Conservation (phyloP, 2,888 invertebrate genomes). For the Drosophila antonietae region DNA sequence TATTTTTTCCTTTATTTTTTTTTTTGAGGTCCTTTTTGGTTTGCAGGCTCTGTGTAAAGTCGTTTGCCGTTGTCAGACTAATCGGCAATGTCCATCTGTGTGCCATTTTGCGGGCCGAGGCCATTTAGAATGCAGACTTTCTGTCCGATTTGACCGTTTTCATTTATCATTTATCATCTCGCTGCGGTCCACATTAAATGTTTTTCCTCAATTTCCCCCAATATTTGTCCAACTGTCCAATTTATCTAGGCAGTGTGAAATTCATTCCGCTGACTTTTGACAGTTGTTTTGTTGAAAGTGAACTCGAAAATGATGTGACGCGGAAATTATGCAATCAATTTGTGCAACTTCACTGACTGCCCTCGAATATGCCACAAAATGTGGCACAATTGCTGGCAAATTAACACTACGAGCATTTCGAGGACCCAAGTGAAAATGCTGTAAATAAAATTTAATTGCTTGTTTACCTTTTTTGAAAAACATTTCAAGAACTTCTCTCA, state of each 20-base stretch:
- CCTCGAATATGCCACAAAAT: conserved; percentile 52
- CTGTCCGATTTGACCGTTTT: conserved; percentile 45
- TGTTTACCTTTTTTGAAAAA: conserved; percentile 10
- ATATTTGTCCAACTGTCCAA: conserved; percentile 38
- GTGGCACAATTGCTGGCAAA: conserved; percentile 29
- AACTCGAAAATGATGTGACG: conserved; percentile 65
- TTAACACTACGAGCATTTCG: conserved; percentile 41
- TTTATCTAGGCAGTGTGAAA: conserved; percentile 33
- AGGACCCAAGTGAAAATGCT: conserved; percentile 30
- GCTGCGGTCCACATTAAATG: conserved; percentile 67
- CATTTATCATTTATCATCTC: conserved; percentile 71
- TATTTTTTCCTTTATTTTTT: conserved; percentile 5
- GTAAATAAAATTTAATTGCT: conserved; percentile 16
- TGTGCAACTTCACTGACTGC: conserved; percentile 66
- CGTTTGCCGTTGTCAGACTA: conserved; percentile 49
- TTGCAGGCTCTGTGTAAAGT: conserved; percentile 34
- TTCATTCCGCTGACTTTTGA: conserved; percentile 46
- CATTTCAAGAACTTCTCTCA: conserved; percentile 23
- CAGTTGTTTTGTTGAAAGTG: conserved; percentile 57
- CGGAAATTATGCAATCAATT: conserved; percentile 80
- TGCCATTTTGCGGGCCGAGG: conserved; percentile 57
- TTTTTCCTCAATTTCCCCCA: conserved; percentile 69
- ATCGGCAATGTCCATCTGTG: conserved; percentile 72
- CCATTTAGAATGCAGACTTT: conserved; percentile 45
- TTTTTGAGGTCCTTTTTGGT: conserved; percentile 8